Base-by-base conservation (phyloP, 2,888 invertebrate genomes). In the Cistogaster globosa region DNA sequence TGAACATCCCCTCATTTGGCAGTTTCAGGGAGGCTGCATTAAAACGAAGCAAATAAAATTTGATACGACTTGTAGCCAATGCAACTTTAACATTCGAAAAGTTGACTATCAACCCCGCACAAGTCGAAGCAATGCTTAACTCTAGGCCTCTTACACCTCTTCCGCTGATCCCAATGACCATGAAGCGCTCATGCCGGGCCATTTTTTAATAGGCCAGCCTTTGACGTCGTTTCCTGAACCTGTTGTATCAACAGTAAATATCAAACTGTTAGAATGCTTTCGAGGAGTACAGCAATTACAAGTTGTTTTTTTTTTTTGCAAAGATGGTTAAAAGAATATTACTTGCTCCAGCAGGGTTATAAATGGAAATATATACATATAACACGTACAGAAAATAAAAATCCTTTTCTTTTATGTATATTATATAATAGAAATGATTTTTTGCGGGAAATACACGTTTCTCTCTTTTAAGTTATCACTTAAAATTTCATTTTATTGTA, bases 81-180 rank as follows among this genome's bases (percentile, higher is more conserved):
- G 14, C 45, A 48, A 48, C n/a, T 6, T 16, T 48, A 48, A 48
- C 45, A 6, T 48, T 48, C 14, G 16, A 48, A 48, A n/a, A 48
- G n/a, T 12, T 48, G 45, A 16, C 45, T 2, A 16, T n/a, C 1
- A n/a, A n/a, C 12, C 1, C 45, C 1, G 45, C 45, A 16, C 45
- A 48, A 48, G 7, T 48, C 1, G 45, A 48, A 6, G 45, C 45
- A n/a, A 48, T 48, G 0, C 14, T 48, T 7, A 48, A 48, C 14
- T 48, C 45, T n/a, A 14, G 45, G 16, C 45, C 63, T 22, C 63
- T 65, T n/a, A 65, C 65, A n/a, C 65, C 65, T 9, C 65, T 65
- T 26, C 32, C 65, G 0, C 65, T n/a, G 51, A 65, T 51, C 51
- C 65, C 0, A 51, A 48, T 9, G 65, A 65, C 7, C 6, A n/a